Base-by-base conservation (phyloP, 2,888 invertebrate genomes). In the Tanypteryx hageni region DNA sequence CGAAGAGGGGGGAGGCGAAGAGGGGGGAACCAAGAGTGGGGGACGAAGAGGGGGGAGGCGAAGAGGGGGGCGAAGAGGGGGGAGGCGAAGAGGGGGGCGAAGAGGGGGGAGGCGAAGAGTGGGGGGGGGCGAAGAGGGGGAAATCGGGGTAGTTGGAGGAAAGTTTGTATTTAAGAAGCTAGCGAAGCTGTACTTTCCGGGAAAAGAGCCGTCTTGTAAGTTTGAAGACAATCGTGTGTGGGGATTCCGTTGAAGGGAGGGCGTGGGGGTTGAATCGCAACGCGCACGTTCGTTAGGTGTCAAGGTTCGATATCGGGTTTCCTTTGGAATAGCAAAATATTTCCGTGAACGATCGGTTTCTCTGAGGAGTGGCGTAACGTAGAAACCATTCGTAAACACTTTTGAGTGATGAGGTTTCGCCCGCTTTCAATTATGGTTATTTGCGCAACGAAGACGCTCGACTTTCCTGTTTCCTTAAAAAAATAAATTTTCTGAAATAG, bases 111-210 rank as follows among this genome's bases (percentile, higher is more conserved):
- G 61, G 61, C 4, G 18, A 61, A 61, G 14, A 44, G 14, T n/a
- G n/a, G 86, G 11, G 31, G 31, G 11, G 68, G 11, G 68, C 68
- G 68, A 18, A 18, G 3, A 44, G 5, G 44, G 5, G 18, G 10
- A 68, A 68, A n/a, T n/a, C n/a, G n/a, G n/a, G n/a, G n/a, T n/a
- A n/a, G n/a, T n/a, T 14, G n/a, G 68, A 68, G n/a, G 68, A 22
- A 68, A 68, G 68, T 68, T 68, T 68, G 68, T n/a, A 22, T 68
- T 68, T n/a, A 68, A 68, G 68, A n/a, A 68, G 68, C n/a, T 10
- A 68, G 22, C 68, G 68, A 68, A 68, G 22, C n/a, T 18, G 4
- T 11, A 10, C n/a, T 68, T 68, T 68, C 18, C 68, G 68, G 18
- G 68, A 68, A 68, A 68, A 68, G 68, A 18, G 18, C 22, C 5